These are phyloP conservation scores for Stegastes partitus DNA, from an alignment of 2,113 vertebrate genomes.

Conservation along the genomic window DNA sequence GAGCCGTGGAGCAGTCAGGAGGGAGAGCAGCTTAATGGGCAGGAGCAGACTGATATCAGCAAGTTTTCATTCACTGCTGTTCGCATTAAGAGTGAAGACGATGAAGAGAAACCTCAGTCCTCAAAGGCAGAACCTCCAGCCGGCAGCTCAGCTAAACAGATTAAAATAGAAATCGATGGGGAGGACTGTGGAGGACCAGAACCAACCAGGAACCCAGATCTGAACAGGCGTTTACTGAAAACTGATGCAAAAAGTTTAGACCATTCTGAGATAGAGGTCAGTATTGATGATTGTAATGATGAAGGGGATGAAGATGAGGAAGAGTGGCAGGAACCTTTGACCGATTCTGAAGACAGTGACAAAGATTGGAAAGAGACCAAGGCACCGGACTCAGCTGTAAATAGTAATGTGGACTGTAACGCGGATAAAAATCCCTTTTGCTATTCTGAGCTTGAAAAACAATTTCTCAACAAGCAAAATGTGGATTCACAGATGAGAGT, in stretches of 20 bases:
- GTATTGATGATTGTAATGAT: not conserved
- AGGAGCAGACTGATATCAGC: not conserved
- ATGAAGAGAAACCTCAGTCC: constrained; percentile 13
- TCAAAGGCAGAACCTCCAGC: not conserved
- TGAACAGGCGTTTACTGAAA: not conserved
- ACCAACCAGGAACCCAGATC: not conserved
- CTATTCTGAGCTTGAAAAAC: not conserved
- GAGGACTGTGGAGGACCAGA: not conserved
- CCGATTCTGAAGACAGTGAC: not conserved
- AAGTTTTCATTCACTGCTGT: not conserved
- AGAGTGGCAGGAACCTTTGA: constrained; percentile 3
- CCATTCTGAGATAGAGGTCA: constrained; percentile 11
- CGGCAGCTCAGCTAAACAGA: no score
- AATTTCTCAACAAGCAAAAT: constrained; percentile 2
- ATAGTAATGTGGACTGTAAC: not conserved
- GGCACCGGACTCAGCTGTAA: not conserved
- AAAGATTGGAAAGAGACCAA: not conserved
- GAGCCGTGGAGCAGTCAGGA: not conserved
- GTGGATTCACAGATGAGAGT: not conserved
- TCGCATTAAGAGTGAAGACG: constrained; percentile 10
- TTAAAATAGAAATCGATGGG: not conserved
- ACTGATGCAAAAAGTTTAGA: not conserved
- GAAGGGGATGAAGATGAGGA: not conserved
- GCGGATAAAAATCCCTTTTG: not conserved
- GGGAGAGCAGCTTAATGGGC: not conserved